Evolutionary conservation across 2,888 invertebrate species (phyloP).

Genomic region (Strigamia crassipes): DNA sequence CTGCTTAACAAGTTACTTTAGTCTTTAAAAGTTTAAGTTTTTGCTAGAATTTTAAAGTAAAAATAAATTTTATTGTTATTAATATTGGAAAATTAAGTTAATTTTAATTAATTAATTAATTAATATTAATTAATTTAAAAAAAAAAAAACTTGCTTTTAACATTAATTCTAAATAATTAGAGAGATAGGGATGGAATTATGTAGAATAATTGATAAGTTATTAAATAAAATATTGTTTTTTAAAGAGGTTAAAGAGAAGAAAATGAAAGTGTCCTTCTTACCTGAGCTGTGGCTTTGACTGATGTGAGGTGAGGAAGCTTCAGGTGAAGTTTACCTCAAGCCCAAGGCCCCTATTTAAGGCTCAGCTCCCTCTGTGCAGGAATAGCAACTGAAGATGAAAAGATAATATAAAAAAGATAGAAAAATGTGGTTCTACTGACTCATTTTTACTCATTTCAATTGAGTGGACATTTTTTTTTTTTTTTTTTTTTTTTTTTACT

Average conservation of each 20-base stretch:
- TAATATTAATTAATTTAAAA: not conserved
- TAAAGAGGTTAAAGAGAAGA: not conserved
- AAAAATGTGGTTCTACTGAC: constrained; percentile 20
- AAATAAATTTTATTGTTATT: not conserved
- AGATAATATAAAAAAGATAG: not conserved
- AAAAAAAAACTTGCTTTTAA: too few species aligned
- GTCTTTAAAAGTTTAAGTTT: not conserved
- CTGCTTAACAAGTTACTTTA: constrained; percentile 25
- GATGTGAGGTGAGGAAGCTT: constrained; percentile 40
- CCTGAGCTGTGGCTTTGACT: constrained; percentile 37
- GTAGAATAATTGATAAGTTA: not conserved
- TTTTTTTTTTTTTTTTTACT: not conserved
- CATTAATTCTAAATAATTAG: too few species aligned
- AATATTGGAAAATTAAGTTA: too few species aligned
- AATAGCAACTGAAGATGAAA: constrained; percentile 22
- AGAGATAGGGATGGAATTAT: not conserved
- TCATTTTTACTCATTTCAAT: not conserved
- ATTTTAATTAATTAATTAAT: not conserved
- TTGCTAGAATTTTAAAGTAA: not conserved
- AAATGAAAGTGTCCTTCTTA: constrained; percentile 31
- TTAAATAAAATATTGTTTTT: not conserved
- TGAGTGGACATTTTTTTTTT: not conserved
- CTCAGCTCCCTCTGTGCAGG: constrained; percentile 38
- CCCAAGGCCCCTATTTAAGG: constrained; percentile 42
- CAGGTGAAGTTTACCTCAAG: constrained; percentile 30